phyloP scores from a whole-genome alignment of 2,797 vertebrate species.

The Antrozous pallidus region DNA sequence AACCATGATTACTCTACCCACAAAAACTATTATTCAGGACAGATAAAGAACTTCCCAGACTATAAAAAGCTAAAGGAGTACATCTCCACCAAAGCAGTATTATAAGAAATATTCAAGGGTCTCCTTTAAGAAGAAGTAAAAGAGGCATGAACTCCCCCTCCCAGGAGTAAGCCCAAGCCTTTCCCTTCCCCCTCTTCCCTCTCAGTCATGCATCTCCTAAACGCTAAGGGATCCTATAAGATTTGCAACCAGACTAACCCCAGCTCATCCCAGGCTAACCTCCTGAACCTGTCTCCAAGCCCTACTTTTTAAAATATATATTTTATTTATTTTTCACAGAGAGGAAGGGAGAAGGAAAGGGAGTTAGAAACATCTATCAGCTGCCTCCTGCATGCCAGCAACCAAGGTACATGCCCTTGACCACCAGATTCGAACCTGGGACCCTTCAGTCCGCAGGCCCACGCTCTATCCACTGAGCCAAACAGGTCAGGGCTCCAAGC shows the following conservation, averaged over 20 bases:
- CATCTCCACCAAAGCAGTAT: background rate
- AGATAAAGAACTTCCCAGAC: background rate
- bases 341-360: no score
- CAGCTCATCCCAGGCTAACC: background rate
- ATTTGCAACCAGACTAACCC: background rate
- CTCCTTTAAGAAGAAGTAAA: background rate
- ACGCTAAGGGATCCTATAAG: background rate
- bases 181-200: background rate
- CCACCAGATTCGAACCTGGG: no score
- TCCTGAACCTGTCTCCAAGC: background rate
- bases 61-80: background rate
- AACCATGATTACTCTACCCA: background rate
- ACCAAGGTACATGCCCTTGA: no score
- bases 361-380: no score
- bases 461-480: no score
- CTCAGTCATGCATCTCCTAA: background rate
- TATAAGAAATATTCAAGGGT: background rate
- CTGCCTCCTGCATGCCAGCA: no score
- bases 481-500: no score
- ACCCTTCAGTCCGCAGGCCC: no score
- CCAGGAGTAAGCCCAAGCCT: background rate
- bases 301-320: no score
- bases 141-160: background rate
- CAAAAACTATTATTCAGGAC: background rate
- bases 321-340: no score